Evolutionary conservation across 2,113 vertebrate genomes (phyloP).

Genomic region (Dendrocopos noguchii): DNA sequence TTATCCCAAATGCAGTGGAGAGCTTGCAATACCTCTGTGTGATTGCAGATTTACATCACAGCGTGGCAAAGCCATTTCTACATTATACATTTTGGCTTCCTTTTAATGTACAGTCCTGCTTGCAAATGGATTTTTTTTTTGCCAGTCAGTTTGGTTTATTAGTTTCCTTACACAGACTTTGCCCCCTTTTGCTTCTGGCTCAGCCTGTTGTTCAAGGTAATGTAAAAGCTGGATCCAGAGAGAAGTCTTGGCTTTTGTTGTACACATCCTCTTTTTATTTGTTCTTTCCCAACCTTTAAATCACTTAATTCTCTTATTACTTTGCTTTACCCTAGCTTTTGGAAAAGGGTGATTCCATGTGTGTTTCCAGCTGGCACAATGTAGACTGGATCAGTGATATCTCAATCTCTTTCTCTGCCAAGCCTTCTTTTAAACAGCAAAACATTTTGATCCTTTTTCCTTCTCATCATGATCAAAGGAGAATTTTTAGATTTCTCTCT

Average conservation of each 20-base stretch:
- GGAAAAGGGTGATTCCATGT: not conserved
- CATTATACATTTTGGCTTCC: not conserved
- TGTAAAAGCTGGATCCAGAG: not conserved
- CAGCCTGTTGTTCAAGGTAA: not conserved
- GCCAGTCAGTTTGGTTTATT: not conserved
- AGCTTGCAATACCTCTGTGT: not conserved
- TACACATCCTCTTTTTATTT: not conserved
- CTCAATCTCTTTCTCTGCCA: conserved; percentile 3
- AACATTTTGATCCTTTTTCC: not conserved
- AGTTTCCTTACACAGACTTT: not conserved
- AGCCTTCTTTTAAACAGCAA: conserved; percentile 23
- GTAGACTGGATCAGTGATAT: not conserved
- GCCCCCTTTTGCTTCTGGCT: not conserved
- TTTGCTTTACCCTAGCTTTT: conserved; percentile 3
- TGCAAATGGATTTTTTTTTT: not conserved
- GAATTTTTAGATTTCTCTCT: conserved; percentile 21
- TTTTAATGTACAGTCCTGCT: not conserved
- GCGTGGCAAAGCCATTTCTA: not conserved
- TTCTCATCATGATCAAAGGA: conserved; percentile 16
- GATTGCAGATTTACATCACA: not conserved
- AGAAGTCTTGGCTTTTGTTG: not conserved
- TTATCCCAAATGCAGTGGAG: not conserved
- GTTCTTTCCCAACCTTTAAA: conserved; percentile 6
- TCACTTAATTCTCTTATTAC: not conserved
- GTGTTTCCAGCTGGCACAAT: not conserved